Evolutionary conservation across 2,888 invertebrate species (phyloP).

Genomic region (Carpatolechia fugitivella): DNA sequence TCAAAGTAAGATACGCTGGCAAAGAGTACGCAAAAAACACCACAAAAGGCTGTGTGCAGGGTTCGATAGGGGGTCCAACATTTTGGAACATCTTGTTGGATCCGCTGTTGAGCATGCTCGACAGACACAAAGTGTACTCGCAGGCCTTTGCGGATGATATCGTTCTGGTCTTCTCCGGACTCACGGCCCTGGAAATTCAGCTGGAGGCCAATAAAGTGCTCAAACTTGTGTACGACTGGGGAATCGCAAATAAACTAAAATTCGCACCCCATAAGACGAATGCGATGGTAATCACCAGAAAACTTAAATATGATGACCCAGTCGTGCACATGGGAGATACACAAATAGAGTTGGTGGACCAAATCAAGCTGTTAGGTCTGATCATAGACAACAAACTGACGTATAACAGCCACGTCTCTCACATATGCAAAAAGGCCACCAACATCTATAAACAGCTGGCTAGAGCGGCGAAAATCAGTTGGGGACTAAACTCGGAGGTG

Average conservation of each 20-base stretch:
- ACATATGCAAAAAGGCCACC: background rate
- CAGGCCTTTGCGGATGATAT: background rate
- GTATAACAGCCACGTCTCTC: conserved; percentile 2
- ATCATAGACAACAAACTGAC: conserved; percentile 16
- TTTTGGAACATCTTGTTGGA: background rate
- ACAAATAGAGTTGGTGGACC: background rate
- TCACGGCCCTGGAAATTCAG: background rate
- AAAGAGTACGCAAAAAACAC: background rate
- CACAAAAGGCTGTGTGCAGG: conserved; percentile 12
- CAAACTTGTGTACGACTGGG: conserved; percentile 7
- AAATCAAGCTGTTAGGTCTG: conserved; percentile 20
- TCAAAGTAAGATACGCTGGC: conserved; percentile 6
- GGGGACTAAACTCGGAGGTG: conserved; percentile 13
- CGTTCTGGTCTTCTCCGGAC: conserved; percentile 3
- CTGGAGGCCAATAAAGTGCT: conserved; percentile 10
- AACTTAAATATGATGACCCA: background rate
- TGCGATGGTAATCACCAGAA: background rate
- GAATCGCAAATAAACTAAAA: background rate
- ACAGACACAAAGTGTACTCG: too few species aligned
- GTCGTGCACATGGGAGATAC: conserved; percentile 8
- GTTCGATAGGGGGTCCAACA: conserved; percentile 4
- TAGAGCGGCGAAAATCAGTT: conserved; percentile 4
- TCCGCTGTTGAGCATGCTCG: background rate
- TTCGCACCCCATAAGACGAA: background rate
- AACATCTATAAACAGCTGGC: conserved; percentile 8